Percentiles rank a stretch among this genome's conserved stretches.
Conservation (phyloP, 2,888 invertebrate species). For the Nymphalis polychloros region DNA sequence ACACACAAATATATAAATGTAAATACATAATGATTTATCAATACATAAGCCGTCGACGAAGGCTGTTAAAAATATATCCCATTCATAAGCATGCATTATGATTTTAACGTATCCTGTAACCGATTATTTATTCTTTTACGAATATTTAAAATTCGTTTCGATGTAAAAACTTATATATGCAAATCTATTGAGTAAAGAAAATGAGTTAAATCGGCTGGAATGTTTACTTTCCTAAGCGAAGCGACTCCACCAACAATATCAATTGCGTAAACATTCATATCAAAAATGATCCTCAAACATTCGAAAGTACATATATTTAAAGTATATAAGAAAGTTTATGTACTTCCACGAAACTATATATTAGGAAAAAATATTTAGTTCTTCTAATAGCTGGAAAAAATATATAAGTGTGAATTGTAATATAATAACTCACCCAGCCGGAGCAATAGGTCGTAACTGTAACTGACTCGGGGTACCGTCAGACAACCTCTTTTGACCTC, state of each 20-base stretch:
- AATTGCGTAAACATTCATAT: neutral
- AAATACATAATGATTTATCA: slow-evolving; percentile 6
- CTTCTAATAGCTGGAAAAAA: slow-evolving; percentile 21
- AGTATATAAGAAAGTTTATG: neutral
- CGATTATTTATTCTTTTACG: neutral
- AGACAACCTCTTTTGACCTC: slow-evolving; percentile 73
- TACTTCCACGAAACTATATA: neutral
- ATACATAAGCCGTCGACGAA: neutral
- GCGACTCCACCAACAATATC: neutral
- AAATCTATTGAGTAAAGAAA: neutral
- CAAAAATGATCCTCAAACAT: neutral
- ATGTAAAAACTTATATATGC: neutral
- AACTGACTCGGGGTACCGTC: slow-evolving; percentile 75
- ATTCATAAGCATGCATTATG: neutral
- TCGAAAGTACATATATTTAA: neutral
- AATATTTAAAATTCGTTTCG: neutral
- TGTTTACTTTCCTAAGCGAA: neutral
- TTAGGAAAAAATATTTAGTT: slow-evolving; percentile 9
- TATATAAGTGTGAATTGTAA: neutral
- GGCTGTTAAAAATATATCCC: neutral
- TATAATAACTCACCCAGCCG: slow-evolving; percentile 65
- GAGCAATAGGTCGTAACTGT: slow-evolving; percentile 73
- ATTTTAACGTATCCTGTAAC: neutral
- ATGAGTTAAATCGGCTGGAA: neutral
- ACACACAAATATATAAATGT: slow-evolving; percentile 45